Base-by-base conservation (phyloP, 2,797 vertebrate species). In the Tokudaia tokunoshimensis region DNA sequence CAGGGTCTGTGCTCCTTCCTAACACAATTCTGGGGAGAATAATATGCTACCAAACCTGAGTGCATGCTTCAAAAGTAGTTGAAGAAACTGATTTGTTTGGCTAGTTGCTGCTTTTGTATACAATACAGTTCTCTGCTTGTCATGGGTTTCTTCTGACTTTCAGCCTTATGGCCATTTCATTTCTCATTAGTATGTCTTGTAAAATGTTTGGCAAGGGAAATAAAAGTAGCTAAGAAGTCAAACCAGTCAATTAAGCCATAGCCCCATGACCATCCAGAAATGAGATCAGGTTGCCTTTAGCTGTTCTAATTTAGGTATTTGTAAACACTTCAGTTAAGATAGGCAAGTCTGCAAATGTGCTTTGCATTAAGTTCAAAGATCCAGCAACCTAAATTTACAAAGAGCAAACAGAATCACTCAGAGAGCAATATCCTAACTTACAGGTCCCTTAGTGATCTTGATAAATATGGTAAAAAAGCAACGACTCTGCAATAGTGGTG, bases 201-300 rank as follows among this genome's bases (percentile, higher is more conserved):
- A 92, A 72, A 96, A 96, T 94, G 92, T 95, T 97, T 97, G 94
- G 91, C 89, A 94, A 96, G 24, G 93, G 72, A 94, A 97, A 97
- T 96, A 92, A 97, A 97, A 97, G 97, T 96, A 97, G 95, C 92
- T 96, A 91, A 95, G 96, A 97, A 94, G 82, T 97, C 94, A 97
- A 95, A 87, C 76, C 87, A 96, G 89, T 88, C 96, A 97, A 95
- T 97, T 97, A 97, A 96, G 83, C 34, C 91, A 90, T 94, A 97
- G 70, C 59, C 86, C 83, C 89, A 91, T 96, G 96, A 97, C 91
- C 89, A 95, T 94, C 96, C 83, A 95, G 89, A 97, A 97, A 97
- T 96, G 83, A 94, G 92, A 96, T 95, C 95, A 95, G 95, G 70
- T 65, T 97, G 91, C 59, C 93, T 95, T 93, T 93, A 95, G 78